These are phyloP conservation scores for Eupithecia subfuscata DNA, from an alignment of 2,888 invertebrate genomes.

Conservation along the genomic window DNA sequence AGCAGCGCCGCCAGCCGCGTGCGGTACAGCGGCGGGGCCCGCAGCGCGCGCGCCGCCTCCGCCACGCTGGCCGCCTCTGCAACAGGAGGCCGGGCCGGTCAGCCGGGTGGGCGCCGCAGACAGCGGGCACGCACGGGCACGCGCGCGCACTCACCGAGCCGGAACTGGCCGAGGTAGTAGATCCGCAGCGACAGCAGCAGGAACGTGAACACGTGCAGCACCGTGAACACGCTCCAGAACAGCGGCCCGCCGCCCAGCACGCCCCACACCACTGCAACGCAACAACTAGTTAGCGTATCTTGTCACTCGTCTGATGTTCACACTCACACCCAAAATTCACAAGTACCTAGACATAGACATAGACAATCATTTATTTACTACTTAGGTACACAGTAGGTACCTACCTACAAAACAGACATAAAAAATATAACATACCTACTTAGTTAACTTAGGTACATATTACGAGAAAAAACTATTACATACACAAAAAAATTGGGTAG, in stretches of 20 bases:
- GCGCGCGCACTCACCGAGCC: constrained; percentile 78
- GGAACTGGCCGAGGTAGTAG: constrained; percentile 91
- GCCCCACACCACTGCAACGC: constrained; percentile 86
- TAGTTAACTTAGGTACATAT: too few species aligned
- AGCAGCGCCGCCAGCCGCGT: constrained; percentile 85
- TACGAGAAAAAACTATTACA: too few species aligned
- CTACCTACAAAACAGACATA: too few species aligned
- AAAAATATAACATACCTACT: too few species aligned
- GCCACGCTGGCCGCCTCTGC: constrained; percentile 49
- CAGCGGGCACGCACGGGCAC: constrained; percentile 33
- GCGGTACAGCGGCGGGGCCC: constrained; percentile 70
- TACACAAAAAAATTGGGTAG: too few species aligned
- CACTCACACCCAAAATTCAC: too few species aligned
- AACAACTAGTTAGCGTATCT: too few species aligned
- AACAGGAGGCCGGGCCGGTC: not conserved
- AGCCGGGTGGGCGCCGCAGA: constrained; percentile 65
- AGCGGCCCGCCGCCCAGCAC: constrained; percentile 86
- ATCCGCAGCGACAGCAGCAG: constrained; percentile 88
- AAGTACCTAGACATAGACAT: too few species aligned
- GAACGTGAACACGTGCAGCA: constrained; percentile 88
- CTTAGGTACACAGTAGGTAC: too few species aligned
- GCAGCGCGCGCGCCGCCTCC: constrained; percentile 58
- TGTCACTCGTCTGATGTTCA: too few species aligned
- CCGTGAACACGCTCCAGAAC: constrained; percentile 91
- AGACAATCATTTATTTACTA: too few species aligned